Base-by-base conservation (phyloP, 64 coral and sea anemone species). In the Platygyra sinensis region DNA sequence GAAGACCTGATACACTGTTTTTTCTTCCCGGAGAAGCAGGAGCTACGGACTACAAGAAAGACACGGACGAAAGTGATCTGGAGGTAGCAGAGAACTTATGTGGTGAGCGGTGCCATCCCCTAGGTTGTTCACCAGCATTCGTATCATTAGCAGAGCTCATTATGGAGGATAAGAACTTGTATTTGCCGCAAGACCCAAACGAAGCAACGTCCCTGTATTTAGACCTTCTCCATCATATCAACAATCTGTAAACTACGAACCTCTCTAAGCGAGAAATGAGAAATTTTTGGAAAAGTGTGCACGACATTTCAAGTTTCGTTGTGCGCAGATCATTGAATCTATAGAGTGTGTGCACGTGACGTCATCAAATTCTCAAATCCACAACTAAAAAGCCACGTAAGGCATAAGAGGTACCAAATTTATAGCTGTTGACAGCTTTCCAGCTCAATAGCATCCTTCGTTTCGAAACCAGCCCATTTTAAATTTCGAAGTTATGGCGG, bases 11-110 rank as follows among this genome's bases (percentile, higher is more conserved):
- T 46, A 46, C 42, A 46, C 42, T 46, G 3, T 75, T 78, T 64
- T 78, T 89, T 42, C 73, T 78, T 29, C 87, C 87, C 49, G 54
- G 62, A 46, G 72, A 89, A 78, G 31, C 54, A 52, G 49, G 73
- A 29, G 67, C 87, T 64, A 61, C 63, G 17, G 29, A 89, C 57
- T 89, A 89, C 30, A 74, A 74, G 17, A 36, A 9, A 13, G 10
- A 74, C 16, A 27, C 30, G 28, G 27, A 36, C 28, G 39, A 49
- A 4, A 76, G 42, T 76, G 74, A 76, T 50, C 19, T 76, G 39
- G 74, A 49, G 32, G 74, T 76, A 76, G 74, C 74, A 50, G 74
- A 76, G 39, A 49, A 76, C 19, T 33, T 74, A 36, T 74, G 72
- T 33, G 30, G 72, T 18, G 31, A 74, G 11, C 11, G 74, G 20